phyloP scores from a whole-genome alignment of 2,113 vertebrate genomes.

The Sceloporus tristichus region DNA sequence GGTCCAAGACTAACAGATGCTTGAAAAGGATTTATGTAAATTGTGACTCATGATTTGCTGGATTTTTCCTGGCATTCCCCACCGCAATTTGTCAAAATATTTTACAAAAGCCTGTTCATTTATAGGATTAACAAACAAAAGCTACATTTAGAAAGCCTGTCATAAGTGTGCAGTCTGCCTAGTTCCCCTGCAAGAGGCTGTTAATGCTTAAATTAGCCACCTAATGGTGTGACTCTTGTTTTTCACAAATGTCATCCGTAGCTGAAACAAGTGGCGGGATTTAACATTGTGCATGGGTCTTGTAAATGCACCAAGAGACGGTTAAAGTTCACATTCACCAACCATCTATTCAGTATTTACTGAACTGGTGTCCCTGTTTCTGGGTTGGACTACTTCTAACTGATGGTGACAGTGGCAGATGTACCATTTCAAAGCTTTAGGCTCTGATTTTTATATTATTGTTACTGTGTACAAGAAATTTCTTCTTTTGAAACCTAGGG shows the following conservation, averaged over 20 bases:
- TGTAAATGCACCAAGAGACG: constrained; percentile 49
- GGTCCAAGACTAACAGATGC: constrained; percentile 69
- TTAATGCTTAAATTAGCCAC: constrained; percentile 74
- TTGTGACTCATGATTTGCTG: constrained; percentile 74
- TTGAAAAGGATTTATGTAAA: constrained; percentile 70
- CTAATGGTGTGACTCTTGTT: constrained; percentile 70
- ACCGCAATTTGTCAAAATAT: constrained; percentile 77
- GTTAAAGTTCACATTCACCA: constrained; percentile 11
- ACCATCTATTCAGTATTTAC: background rate
- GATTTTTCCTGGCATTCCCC: constrained; percentile 75
- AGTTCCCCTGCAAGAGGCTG: constrained; percentile 67
- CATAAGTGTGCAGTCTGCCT: constrained; percentile 69
- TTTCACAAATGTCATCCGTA: constrained; percentile 73
- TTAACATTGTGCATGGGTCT: constrained; percentile 53
- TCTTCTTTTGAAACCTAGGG: background rate
- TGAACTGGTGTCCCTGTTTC: background rate
- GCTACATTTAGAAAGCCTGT: constrained; percentile 72
- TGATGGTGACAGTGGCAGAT: too few relatives aligned
- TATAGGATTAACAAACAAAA: constrained; percentile 72
- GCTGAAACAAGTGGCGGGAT: constrained; percentile 50
- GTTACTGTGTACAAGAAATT: background rate
- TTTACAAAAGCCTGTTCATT: constrained; percentile 73
- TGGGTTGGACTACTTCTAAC: background rate
- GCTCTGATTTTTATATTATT: background rate
- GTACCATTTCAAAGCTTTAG: background rate